phyloP scores from a whole-genome alignment of 37 sponge, comb jelly and placozoan species.

The Beroe ovata region DNA sequence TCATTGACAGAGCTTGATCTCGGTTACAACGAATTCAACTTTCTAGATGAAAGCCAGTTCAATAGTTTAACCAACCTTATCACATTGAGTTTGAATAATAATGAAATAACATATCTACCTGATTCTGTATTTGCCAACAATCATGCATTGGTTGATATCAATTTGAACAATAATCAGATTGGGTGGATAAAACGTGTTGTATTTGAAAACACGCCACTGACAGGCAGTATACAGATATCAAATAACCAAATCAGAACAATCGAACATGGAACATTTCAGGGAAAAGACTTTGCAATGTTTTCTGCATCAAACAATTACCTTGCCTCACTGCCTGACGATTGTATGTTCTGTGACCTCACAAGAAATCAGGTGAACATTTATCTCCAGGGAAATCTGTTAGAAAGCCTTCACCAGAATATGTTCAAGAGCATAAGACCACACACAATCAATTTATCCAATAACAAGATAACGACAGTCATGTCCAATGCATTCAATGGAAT shows the following conservation, averaged over 20 bases:
- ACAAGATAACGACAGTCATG: constrained; percentile 1
- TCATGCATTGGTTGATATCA: not conserved
- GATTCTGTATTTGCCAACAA: constrained; percentile 16
- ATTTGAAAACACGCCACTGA: not conserved
- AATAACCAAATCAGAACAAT: constrained; percentile 34
- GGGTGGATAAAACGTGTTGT: not conserved
- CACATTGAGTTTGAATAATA: not conserved
- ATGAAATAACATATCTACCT: not conserved
- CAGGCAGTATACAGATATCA: not conserved
- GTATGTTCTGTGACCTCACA: constrained; percentile 31
- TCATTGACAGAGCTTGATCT: constrained; percentile 8
- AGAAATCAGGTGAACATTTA: not conserved
- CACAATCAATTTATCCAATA: constrained; percentile 13
- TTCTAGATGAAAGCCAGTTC: constrained; percentile 64
- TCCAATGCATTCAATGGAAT: not conserved
- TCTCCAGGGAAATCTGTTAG: not conserved
- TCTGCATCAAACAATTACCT: constrained; percentile 23
- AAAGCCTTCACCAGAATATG: not conserved
- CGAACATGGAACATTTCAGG: constrained; percentile 22
- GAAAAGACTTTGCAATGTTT: constrained; percentile 14
- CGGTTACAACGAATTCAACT: not conserved
- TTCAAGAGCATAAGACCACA: constrained; percentile 14
- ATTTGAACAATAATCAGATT: not conserved
- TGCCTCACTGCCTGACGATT: constrained; percentile 19
- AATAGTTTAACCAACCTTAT: not conserved